Evolutionary conservation across 2,113 vertebrate genomes (phyloP), one percentile per base, ranked within the genome.

Genomic region (Ariopsis seemanni): DNA sequence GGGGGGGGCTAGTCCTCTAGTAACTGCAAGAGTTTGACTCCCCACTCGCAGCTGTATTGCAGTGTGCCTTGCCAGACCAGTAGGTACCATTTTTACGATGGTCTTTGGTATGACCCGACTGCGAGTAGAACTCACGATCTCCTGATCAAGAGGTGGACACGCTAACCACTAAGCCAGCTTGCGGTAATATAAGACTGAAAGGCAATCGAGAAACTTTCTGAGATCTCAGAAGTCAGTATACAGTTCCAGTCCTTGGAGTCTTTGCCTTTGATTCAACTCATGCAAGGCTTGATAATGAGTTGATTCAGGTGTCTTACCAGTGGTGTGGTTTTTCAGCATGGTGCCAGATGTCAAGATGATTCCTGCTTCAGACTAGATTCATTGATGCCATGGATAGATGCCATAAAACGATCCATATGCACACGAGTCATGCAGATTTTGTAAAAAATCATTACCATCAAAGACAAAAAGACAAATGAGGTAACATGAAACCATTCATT

Each of bases 211-310:
- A 25, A 60, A 18, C 18, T 50, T 22, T 53, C 30, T 50, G 17
- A 58, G 22, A 12, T 65, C n/a, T 52, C 42, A 52, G 18, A 55
- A n/a, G 22, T n/a, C 15, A 8, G 67, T 58, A 22, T 71, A 4
- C 14, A 27, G 0, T 60, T 74, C 30, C 53, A 42, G 6, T 63
- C 22, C 42, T 85, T 75, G 34, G 14, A 60, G 42, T 8, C n/a
- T 78, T 85, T 77, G 58, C 74, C 52, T 30, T 63, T 84, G 52
- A 83, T 69, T 69, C 25, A 27, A 34, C 65, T 58, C 27, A 42
- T 34, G 22, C 9, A 74, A 52, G n/a, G 15, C 18, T 71, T 22
- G 50, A 50, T 10, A 34, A 22, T 78, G 63, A 5, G 57, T 48
- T 10, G 55, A 34, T 55, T 42, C 2, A 85, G 9, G 30, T 11